A percentile compares a stretch with the other conserved stretches of the same genome.
Conservation (phyloP, 2,113 vertebrate species). For the Lipophrys pholis region DNA sequence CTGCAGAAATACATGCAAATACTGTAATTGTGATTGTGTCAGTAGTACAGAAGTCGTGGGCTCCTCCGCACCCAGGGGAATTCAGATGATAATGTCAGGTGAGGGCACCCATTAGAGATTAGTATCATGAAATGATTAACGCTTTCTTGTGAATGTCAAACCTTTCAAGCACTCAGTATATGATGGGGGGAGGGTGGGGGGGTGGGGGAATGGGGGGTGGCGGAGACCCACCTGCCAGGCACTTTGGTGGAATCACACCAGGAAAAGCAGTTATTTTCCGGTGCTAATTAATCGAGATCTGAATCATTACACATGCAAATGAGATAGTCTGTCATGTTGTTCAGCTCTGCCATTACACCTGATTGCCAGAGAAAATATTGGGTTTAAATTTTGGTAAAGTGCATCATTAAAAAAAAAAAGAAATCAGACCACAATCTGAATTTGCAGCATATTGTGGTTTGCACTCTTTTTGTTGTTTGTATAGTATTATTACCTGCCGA, state of each 20-base stretch:
- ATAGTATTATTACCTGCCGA: background rate
- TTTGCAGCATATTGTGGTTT: background rate
- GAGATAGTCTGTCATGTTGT: constrained; percentile 27
- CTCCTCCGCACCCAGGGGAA: constrained; percentile 17
- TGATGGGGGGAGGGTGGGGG: constrained; percentile 16
- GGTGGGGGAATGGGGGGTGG: no score
- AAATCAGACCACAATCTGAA: background rate
- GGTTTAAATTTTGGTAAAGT: constrained; percentile 35
- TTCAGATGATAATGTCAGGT: constrained; percentile 27
- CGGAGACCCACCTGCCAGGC: constrained; percentile 37
- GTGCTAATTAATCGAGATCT: constrained; percentile 51
- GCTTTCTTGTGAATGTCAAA: constrained; percentile 55
- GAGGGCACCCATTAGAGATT: constrained; percentile 35
- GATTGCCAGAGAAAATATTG: constrained; percentile 41
- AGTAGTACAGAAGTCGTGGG: background rate
- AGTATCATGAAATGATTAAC: constrained; percentile 53
- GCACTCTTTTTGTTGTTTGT: background rate
- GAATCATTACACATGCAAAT: constrained; percentile 57
- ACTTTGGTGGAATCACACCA: constrained; percentile 47
- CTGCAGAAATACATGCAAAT: constrained; percentile 23
- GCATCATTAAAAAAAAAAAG: constrained; percentile 2
- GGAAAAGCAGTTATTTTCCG: constrained; percentile 50
- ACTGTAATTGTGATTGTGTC: constrained; percentile 23
- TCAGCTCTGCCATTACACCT: constrained; percentile 35
- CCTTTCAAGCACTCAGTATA: constrained; percentile 39